Conservation (phyloP, 2,113 vertebrate genomes). For the Rutilus rutilus region DNA sequence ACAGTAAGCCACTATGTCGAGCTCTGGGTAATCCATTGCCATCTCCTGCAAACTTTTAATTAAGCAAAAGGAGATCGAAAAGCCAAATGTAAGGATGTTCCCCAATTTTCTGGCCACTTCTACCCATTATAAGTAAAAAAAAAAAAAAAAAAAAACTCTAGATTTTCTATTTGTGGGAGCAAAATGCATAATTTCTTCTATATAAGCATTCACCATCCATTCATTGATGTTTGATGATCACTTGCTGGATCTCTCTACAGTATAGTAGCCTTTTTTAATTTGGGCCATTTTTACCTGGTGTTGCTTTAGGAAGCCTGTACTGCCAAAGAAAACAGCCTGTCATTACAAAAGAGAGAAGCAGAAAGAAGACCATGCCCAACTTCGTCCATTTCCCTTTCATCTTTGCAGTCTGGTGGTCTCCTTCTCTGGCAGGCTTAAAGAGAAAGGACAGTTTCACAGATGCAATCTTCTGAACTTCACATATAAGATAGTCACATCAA, state of each 20-base stretch:
- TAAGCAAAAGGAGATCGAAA: slow-evolving; percentile 59
- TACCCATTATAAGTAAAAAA: not conserved
- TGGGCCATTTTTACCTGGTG: slow-evolving; percentile 60
- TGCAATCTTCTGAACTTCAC: not conserved
- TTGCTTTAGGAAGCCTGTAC: slow-evolving; percentile 69
- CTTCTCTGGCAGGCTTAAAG: not conserved
- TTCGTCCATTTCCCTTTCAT: slow-evolving; percentile 81
- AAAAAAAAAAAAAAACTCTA: not conserved
- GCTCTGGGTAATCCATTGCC: slow-evolving; percentile 67
- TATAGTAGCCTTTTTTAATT: not conserved
- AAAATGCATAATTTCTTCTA: not conserved
- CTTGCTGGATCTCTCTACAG: not conserved
- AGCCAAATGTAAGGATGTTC: slow-evolving; percentile 36
- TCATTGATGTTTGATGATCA: not conserved
- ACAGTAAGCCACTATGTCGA: slow-evolving; percentile 62
- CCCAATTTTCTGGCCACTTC: not conserved
- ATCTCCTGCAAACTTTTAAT: slow-evolving; percentile 61
- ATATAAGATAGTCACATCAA: not conserved
- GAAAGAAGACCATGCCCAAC: slow-evolving; percentile 76
- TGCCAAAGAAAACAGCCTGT: slow-evolving; percentile 82
- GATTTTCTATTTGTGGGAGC: not conserved
- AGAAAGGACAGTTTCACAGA: slow-evolving; percentile 3
- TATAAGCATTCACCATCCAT: not conserved
- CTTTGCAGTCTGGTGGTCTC: slow-evolving; percentile 44
- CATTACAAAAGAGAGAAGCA: slow-evolving; percentile 83